Evolutionary conservation across 2,797 vertebrate species (phyloP).

Genomic region (Pachyuromys duprasi): DNA sequence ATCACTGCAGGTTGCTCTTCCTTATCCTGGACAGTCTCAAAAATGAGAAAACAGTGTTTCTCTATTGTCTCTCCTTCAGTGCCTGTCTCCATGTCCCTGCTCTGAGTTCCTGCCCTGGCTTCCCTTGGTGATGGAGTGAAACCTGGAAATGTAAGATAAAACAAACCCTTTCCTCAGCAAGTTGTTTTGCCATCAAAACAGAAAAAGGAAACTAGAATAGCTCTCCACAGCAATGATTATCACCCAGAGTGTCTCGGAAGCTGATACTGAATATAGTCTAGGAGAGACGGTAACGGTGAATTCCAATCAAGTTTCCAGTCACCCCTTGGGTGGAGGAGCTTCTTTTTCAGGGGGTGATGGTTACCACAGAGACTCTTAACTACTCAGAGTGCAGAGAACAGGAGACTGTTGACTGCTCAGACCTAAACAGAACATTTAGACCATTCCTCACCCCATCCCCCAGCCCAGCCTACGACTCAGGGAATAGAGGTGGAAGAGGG

Average conservation of each 20-base stretch:
- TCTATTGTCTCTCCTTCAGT: too few species aligned
- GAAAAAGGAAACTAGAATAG: not conserved
- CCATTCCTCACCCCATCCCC: not conserved
- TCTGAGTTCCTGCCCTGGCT: not conserved
- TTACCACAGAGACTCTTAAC: not conserved
- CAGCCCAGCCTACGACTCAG: not conserved
- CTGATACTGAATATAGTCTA: not conserved
- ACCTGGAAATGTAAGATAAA: not conserved
- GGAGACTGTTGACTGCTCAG: not conserved
- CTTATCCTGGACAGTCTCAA: not conserved
- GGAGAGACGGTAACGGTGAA: not conserved
- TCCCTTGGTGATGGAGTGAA: not conserved
- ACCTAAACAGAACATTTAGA: not conserved
- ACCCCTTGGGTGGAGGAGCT: not conserved
- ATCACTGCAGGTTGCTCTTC: not conserved
- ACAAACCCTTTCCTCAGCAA: not conserved
- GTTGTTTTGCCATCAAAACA: not conserved
- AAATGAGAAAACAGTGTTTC: not conserved
- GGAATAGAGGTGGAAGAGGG: not conserved
- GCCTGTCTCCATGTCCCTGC: not conserved
- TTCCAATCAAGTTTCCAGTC: not conserved
- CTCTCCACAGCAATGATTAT: not conserved
- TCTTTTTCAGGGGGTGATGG: not conserved
- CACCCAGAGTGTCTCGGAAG: not conserved
- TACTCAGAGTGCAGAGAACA: not conserved